Evolutionary conservation across 2,888 invertebrate species (phyloP), one percentile per base, ranked within the genome.

Genomic region (Peribatodes rhomboidaria): DNA sequence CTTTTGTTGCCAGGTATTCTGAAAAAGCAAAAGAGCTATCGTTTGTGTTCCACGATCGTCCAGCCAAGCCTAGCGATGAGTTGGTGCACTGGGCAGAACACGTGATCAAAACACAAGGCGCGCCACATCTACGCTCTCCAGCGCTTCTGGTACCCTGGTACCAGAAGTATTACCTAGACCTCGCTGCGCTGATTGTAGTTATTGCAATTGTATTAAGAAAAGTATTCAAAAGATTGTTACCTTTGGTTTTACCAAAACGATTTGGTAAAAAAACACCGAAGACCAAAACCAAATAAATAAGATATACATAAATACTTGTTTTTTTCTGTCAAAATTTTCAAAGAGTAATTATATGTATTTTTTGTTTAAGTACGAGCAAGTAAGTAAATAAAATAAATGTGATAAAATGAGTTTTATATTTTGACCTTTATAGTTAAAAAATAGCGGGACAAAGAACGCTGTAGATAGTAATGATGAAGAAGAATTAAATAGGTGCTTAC

Each of bases 121-220:
- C 85, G 0, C 72, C 67, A 3, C 80, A 84, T 65, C 75, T 85
- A 0, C 81, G 82, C 37, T 83, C 84, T 0, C 77, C 76, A 0
- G 82, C 81, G 0, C 73, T 83, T 0, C 22, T 65, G 46, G 61
- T 81, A 20, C 77, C 82, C 18, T 76, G 78, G 74, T 84, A 84
- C 75, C 82, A 85, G 75, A 84, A 79, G 66, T 47, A 76, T 37
- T 85, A 82, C 60, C 63, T 86, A 1, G 84, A 86, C 59, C 65
- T 78, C 9, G 52, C 37, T 20, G 37, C 11, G n/a, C 18, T 46
- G 1, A 3, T 46, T 22, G n/a, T 46, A 14, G 14, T 27, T 14
- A 14, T 27, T 16, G 33, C 3, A 33, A 16, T 16, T 6, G 11
- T 33, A 33, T 33, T 16, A 33, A 4, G 14, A 49, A 49, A 49